A percentile compares a stretch with the other conserved stretches of the same genome.
These are phyloP conservation scores for Apotomis turbidana DNA, from an alignment of 2,888 invertebrate genomes.

Conservation along the genomic window DNA sequence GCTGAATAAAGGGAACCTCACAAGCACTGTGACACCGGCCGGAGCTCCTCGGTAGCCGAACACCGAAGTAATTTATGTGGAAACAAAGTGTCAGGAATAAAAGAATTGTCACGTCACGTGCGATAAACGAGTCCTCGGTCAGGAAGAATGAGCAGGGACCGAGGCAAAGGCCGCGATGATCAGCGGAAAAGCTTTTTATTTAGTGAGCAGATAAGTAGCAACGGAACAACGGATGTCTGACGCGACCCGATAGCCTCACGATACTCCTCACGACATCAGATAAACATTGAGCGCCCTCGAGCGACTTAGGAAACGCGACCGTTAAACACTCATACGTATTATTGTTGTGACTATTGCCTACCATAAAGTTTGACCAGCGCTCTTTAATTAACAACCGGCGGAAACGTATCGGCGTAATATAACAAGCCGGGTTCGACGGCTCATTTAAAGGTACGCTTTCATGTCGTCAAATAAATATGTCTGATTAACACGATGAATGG, in stretches of 20 bases:
- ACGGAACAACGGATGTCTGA: conserved; percentile 63
- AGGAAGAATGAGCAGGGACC: conserved; percentile 56
- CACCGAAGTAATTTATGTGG: conserved; percentile 73
- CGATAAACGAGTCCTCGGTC: conserved; percentile 64
- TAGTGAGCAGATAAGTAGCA: conserved; percentile 63
- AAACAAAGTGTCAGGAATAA: conserved; percentile 72
- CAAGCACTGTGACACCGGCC: conserved; percentile 61
- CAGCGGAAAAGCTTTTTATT: conserved; percentile 64
- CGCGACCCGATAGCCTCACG: conserved; percentile 61
- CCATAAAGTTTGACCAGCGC: conserved; percentile 65
- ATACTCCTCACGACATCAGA: conserved; percentile 73
- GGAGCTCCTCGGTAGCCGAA: conserved; percentile 67
- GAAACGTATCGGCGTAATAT: conserved; percentile 51
- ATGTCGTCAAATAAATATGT: conserved; percentile 72
- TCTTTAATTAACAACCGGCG: conserved; percentile 73
- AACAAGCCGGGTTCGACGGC: conserved; percentile 55
- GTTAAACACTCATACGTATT: conserved; percentile 60
- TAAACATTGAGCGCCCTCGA: conserved; percentile 61
- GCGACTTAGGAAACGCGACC: conserved; percentile 63
- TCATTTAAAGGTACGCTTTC: conserved; percentile 60
- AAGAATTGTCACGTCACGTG: conserved; percentile 74
- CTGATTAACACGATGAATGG: conserved; percentile 73
- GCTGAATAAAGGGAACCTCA: conserved; percentile 64
- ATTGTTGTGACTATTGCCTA: conserved; percentile 71
- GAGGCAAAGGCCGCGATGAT: conserved; percentile 54